Evolutionary conservation across 2,113 vertebrate genomes (phyloP).

Genomic region (Okapia johnstoni): DNA sequence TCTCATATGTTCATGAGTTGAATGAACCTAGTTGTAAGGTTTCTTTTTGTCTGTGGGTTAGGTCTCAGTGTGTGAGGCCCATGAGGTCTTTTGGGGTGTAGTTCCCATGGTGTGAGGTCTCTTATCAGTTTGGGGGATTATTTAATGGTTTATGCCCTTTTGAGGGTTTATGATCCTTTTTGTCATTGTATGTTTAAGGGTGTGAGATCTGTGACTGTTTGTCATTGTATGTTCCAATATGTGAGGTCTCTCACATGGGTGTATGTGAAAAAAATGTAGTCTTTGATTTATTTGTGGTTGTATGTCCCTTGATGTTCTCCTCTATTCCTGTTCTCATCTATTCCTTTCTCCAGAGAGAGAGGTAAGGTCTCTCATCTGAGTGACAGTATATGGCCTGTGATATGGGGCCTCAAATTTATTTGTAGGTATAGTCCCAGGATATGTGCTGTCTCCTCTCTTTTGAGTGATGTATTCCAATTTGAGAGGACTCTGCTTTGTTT

Average conservation of each 20-base stretch:
- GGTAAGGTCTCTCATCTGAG: background rate
- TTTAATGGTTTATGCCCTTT: background rate
- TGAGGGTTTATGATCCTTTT: background rate
- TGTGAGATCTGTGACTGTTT: background rate
- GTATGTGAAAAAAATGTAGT: background rate
- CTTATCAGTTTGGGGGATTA: background rate
- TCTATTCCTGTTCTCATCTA: background rate
- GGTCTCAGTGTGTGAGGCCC: background rate
- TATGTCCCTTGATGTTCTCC: background rate
- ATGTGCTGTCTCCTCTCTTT: background rate
- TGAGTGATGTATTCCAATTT: background rate
- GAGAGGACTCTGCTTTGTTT: background rate
- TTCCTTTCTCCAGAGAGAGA: background rate
- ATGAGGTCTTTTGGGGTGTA: background rate
- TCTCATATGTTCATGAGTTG: background rate
- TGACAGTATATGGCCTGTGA: background rate
- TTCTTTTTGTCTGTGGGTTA: background rate
- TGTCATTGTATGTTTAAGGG: background rate
- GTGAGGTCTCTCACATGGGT: background rate
- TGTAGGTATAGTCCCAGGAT: background rate
- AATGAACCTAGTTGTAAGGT: background rate
- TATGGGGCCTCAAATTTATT: background rate
- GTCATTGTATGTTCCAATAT: background rate
- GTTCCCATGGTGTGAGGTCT: background rate
- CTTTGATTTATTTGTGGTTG: background rate